Conservation (phyloP, 1,140 invertebrate genomes). For the Drosophila ironensis region DNA sequence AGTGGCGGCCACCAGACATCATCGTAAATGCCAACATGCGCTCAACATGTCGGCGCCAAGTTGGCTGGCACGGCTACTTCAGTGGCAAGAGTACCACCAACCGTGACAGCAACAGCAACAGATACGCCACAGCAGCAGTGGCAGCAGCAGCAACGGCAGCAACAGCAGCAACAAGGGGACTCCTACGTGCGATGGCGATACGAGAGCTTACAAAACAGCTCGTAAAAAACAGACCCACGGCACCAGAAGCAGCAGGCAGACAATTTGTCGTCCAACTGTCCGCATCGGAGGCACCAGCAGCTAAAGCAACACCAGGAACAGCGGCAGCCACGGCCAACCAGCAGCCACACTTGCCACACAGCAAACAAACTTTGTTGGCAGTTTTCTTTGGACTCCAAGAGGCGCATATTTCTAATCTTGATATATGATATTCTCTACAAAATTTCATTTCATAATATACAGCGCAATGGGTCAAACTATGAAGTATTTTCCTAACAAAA, state of each 20-base stretch:
- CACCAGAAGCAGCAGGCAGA: slow-evolving; percentile 40
- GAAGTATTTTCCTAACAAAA: too few relatives aligned
- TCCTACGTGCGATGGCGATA: slow-evolving; percentile 69
- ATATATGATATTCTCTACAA: too few relatives aligned
- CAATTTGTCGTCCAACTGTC: slow-evolving; percentile 73
- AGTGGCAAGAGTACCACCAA: slow-evolving; percentile 67
- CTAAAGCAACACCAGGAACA: slow-evolving; percentile 6
- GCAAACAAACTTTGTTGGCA: background rate
- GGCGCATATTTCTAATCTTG: too few relatives aligned
- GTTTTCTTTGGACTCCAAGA: background rate
- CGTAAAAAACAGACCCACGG: slow-evolving; percentile 68
- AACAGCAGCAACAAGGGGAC: slow-evolving; percentile 34
- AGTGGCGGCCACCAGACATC: slow-evolving; percentile 30
- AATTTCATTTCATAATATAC: too few relatives aligned
- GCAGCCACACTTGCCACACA: slow-evolving; percentile 31
- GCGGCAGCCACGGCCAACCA: slow-evolving; percentile 11
- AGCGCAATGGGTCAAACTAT: too few relatives aligned
- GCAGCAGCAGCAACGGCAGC: slow-evolving; percentile 13
- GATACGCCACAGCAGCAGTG: slow-evolving; percentile 2
- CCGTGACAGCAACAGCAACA: slow-evolving; percentile 59
- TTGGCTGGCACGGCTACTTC: slow-evolving; percentile 62
- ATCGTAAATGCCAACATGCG: slow-evolving; percentile 59
- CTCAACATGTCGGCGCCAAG: slow-evolving; percentile 63
- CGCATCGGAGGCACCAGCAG: slow-evolving; percentile 45
- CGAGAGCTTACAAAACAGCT: slow-evolving; percentile 70